Evolutionary conservation across 2,888 invertebrate genomes (phyloP), one percentile per base, ranked within the genome.

Genomic region (Busseola fusca): DNA sequence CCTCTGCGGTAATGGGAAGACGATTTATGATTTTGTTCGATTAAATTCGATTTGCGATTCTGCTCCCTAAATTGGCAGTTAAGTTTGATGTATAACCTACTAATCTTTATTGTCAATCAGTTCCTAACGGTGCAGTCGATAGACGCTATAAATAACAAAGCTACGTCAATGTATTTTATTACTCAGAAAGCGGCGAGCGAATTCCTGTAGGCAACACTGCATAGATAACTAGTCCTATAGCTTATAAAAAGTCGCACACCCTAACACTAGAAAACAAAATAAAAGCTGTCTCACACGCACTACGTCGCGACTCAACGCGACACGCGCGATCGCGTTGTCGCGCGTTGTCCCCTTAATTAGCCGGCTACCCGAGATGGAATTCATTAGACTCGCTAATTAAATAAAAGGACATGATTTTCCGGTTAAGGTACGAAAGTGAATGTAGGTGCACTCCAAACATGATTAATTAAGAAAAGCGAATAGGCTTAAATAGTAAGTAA

Each of bases 311-410:
- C 25, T 62, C 54, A 67, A 68, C 80, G 80, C 75, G 76, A 85
- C 86, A 84, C 83, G 81, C 84, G 84, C 82, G 78, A 67, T 84
- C 81, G 85, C 85, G 83, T 81, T 73, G 85, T 84, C 84, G 78
- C 84, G 77, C 76, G 75, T 73, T 82, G 80, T 85, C 79, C 78
- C 87, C 84, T 92, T 93, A 93, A 93, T 93, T 92, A 91, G 91
- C 87, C 72, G 85, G 87, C 82, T 86, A 86, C 92, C 92, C 85
- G 88, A 90, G 91, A 93, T 91, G 92, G 93, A 88, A 91, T 93
- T 94, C 92, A 93, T 94, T 93, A 93, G 87, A 87, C 84, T 81
- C 86, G 84, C 93, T 89, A 94, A 94, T 93, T 94, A 94, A 93
- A 91, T 91, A 91, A 90, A 89, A 87, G 88, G 89, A 90, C 93